phyloP scores from a whole-genome alignment of 1,140 invertebrate genomes.

The Diachasmimorpha longicaudata region DNA sequence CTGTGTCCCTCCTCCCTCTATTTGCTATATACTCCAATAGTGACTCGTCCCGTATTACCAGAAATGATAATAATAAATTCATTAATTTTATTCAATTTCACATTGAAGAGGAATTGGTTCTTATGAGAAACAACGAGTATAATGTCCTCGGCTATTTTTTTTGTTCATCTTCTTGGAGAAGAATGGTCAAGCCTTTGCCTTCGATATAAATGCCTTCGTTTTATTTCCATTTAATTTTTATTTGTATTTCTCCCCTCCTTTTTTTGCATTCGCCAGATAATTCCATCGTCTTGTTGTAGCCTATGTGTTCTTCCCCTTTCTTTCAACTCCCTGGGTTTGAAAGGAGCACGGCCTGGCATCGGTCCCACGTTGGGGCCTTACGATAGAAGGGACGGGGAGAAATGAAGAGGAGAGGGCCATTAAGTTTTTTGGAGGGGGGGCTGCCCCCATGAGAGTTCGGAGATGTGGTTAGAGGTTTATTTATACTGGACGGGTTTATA shows the following conservation, averaged over 20 bases:
- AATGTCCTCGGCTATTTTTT: neutral
- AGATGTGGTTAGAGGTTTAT: neutral
- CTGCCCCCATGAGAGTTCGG: neutral
- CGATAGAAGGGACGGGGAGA: too few species aligned
- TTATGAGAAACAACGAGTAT: neutral
- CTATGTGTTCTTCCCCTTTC: neutral
- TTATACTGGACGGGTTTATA: neutral
- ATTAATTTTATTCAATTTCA: neutral
- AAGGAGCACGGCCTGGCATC: neutral
- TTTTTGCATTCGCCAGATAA: slow-evolving; percentile 3
- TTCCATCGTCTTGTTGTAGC: neutral
- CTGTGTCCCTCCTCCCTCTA: too few species aligned
- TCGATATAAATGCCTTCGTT: neutral
- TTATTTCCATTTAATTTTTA: neutral
- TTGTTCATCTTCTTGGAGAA: neutral
- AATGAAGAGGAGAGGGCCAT: neutral
- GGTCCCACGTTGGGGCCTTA: neutral
- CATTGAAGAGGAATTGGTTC: neutral
- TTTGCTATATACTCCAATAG: neutral
- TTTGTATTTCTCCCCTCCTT: neutral
- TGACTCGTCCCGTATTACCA: too few species aligned
- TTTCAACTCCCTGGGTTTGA: neutral
- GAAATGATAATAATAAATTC: neutral
- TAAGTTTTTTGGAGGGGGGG: neutral
- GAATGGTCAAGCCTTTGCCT: neutral